Percentiles rank a stretch among this genome's conserved stretches.
Conservation (phyloP, 1,140 invertebrate species). For the Sipha flava region DNA sequence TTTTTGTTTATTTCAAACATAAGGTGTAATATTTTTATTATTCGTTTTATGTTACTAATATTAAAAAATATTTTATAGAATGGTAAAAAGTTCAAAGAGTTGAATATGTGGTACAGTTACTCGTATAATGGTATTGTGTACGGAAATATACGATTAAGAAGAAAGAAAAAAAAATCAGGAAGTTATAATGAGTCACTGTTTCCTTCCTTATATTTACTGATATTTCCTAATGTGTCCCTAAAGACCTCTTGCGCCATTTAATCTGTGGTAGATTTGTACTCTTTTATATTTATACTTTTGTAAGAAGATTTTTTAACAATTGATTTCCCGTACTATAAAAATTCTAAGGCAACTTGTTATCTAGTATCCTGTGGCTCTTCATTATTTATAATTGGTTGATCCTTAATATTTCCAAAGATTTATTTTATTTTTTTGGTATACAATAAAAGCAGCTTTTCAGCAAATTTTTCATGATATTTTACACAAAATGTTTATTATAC, state of each 20-base stretch:
- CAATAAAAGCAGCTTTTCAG: background rate
- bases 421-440: background rate
- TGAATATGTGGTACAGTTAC: too few relatives aligned
- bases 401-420: background rate
- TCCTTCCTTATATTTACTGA: background rate
- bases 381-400: conserved; percentile 8
- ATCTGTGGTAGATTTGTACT: background rate
- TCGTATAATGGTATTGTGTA: background rate
- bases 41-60: too few relatives aligned
- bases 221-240: background rate
- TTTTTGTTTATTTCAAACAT: too few relatives aligned
- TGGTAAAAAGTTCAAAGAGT: too few relatives aligned
- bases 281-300: background rate
- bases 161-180: background rate
- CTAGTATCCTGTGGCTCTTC: conserved; percentile 15
- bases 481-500: too few relatives aligned
- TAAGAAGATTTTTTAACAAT: background rate
- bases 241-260: background rate
- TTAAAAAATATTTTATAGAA: too few relatives aligned
- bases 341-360: background rate
- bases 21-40: too few relatives aligned
- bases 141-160: background rate
- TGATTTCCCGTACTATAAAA: background rate
- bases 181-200: background rate
- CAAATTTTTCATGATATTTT: background rate